Evolutionary conservation across 2,113 vertebrate species (phyloP), one percentile per base, ranked within the genome.

Genomic region (Ctenomys sociabilis): DNA sequence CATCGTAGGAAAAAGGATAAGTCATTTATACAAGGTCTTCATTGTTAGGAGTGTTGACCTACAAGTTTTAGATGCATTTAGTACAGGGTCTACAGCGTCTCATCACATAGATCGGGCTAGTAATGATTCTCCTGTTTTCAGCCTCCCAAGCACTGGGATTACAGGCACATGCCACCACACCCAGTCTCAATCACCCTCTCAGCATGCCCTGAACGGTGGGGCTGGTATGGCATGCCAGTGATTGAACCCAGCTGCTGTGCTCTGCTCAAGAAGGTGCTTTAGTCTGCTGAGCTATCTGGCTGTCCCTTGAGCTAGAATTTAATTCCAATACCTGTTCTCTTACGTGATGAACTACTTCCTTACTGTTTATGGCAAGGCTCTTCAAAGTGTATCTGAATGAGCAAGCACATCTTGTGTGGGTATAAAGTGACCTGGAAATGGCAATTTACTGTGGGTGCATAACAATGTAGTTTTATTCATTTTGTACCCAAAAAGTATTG

Each of bases 401-500:
- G 72, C 26, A 94, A 95, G 59, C 49, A 77, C 8, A 91, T 91
- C 28, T 75, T 95, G 37, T 43, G 78, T 82, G 73, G 70, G 61
- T 87, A 54, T 54, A 91, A 90, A 88, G 40, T 91, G 78, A 85
- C 84, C 57, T 89, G 72, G 73, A 95, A 81, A 72, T 49, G 78
- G 83, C 72, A 91, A 95, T 77, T 88, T 70, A 77, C 32, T 80
- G 5, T 82, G 57, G 14, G 16, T 86, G 68, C 93, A 45, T 85
- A 63, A 81, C 64, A 88, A 91, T 95, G 22, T 70, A 57, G 22
- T 97, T 92, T 94, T 77, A 81, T 82, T 94, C 57, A 45, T 88
- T 95, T 91, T 88, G 10, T 94, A 88, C 88, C 13, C 59, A 92
- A 63, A 84, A 90, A 59, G 11, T 82, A 14, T 91, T 96, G 95